Base-by-base conservation (phyloP, 2,888 invertebrate genomes). In the Herminia tarsipennalis region DNA sequence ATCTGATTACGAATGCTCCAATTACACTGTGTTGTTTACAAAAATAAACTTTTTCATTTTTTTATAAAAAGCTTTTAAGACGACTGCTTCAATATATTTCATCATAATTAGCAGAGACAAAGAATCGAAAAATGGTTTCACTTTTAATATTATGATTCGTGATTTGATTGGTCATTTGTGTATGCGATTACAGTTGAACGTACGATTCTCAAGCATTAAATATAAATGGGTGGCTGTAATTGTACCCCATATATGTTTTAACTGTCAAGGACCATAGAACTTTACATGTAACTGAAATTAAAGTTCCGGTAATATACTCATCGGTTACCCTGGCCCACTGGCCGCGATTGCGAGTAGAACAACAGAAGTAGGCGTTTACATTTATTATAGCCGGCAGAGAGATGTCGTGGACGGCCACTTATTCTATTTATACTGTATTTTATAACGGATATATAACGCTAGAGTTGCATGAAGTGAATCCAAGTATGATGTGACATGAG, bases 271-370 rank as follows among this genome's bases (percentile, higher is more conserved):
- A 70, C 72, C 66, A 53, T 59, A 42, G 57, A 71, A 70, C 62
- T 73, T 61, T 67, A 70, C 66, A 66, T 73, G 66, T 66, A 66
- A 57, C 66, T 68, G 66, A 70, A 69, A 70, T 74, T 71, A 56
- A 69, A 79, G 83, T 86, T 88, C 88, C 86, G 87, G 83, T 80
- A 82, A 73, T 76, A 70, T 77, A 70, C 66, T 83, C 78, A 78
- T 81, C 77, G 76, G 66, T 79, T 76, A 73, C 85, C 87, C 74
- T 88, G 89, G 86, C 88, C 86, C 75, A 88, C 81, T 90, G 83
- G 86, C 89, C 88, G 86, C 81, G 73, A 80, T 88, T 56, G 55
- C 67, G 69, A 74, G 75, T 78, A 66, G 75, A 74, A 79, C 81
- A 75, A 78, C 76, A 73, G 57, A 75, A 71, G 85, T 81, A 72